These are phyloP conservation scores for Suricata suricatta DNA, from an alignment of 2,113 vertebrate genomes.

Conservation along the genomic window DNA sequence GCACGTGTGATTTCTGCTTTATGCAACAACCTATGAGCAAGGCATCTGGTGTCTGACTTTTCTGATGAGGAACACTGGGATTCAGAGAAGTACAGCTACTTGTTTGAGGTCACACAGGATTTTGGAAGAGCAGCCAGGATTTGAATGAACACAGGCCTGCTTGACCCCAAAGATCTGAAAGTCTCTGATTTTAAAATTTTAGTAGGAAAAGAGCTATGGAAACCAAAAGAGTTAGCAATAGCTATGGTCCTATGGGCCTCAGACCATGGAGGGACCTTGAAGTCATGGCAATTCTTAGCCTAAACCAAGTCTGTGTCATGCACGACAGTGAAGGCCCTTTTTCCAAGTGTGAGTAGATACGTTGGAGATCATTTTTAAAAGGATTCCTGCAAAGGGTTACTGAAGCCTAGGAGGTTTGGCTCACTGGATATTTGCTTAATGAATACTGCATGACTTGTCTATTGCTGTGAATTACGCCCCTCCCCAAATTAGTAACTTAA, in stretches of 20 bases:
- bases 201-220: not conserved
- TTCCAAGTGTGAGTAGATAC: constrained; percentile 3
- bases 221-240: not conserved
- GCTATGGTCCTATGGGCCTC: not conserved
- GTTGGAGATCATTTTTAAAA: not conserved
- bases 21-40: not conserved
- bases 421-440: constrained; percentile 45
- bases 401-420: not conserved
- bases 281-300: not conserved
- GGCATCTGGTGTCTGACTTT: not conserved
- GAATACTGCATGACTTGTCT: constrained; percentile 44
- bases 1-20: rapidly evolving
- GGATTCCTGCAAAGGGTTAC: constrained; percentile 25
- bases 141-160: not conserved
- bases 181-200: not conserved
- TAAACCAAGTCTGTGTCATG: not conserved
- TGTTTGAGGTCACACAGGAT: not conserved
- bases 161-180: not conserved
- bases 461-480: constrained; percentile 13
- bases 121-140: not conserved
- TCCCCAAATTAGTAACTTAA: not conserved
- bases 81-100: not conserved
- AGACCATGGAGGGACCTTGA: not conserved
- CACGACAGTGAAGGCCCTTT: not conserved
- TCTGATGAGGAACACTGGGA: not conserved